Evolutionary conservation across 2,113 vertebrate genomes (phyloP).

Genomic region (zebrafish (Danio rerio)): DNA sequence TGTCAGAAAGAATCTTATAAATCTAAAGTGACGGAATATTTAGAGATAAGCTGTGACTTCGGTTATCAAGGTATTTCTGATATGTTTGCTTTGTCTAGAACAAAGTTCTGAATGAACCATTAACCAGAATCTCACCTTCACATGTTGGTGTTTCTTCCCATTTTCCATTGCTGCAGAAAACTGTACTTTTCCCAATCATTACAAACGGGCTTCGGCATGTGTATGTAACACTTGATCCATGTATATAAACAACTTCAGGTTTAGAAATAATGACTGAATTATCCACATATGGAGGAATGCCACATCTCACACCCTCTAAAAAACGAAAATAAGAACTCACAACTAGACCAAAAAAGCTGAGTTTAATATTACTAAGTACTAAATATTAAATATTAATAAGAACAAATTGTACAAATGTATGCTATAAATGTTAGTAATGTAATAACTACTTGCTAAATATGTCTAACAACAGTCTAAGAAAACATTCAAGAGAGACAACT

Average conservation of each 20-base stretch:
- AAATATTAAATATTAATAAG: too few species aligned
- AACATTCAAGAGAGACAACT: too few species aligned
- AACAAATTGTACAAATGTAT: too few species aligned
- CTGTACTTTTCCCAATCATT: rapidly evolving
- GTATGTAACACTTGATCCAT: slow-evolving; percentile 44
- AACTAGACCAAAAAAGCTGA: background rate
- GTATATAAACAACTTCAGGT: slow-evolving; percentile 25
- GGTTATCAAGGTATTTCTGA: too few species aligned
- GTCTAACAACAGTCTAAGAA: too few species aligned
- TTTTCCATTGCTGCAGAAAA: slow-evolving; percentile 29
- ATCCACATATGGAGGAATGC: slow-evolving; percentile 41
- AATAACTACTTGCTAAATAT: too few species aligned
- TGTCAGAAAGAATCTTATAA: too few species aligned
- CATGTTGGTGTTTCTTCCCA: slow-evolving; percentile 57
- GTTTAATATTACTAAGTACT: background rate
- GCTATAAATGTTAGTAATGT: too few species aligned
- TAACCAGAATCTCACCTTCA: slow-evolving; percentile 43
- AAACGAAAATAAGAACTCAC: background rate
- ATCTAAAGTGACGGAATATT: too few species aligned
- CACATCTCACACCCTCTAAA: slow-evolving; percentile 33
- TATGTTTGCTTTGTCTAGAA: too few species aligned
- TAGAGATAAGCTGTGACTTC: too few species aligned
- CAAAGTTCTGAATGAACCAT: too few species aligned
- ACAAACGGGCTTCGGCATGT: background rate
- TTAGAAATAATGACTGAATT: slow-evolving; percentile 39